These are phyloP conservation scores for Antheraea assamensis DNA, from an alignment of 2,888 invertebrate genomes.

Conservation along the genomic window DNA sequence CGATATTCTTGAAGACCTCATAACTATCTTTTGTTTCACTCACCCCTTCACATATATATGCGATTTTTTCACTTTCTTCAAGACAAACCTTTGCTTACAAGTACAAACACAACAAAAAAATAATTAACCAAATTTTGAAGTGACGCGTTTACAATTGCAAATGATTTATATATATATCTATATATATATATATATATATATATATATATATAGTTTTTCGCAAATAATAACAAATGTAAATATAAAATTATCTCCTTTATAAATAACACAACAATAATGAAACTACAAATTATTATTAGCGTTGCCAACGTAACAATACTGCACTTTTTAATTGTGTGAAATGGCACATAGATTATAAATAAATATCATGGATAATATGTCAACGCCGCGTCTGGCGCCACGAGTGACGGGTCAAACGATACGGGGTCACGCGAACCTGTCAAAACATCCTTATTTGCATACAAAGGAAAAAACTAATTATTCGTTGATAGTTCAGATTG, in stretches of 20 bases:
- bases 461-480: conserved; percentile 15
- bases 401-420: conserved; percentile 33
- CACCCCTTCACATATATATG: too few relatives aligned
- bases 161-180: too few relatives aligned
- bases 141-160: too few relatives aligned
- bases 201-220: too few relatives aligned
- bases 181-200: too few relatives aligned
- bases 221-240: neutral
- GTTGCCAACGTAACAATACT: neutral
- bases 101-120: too few relatives aligned
- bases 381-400: conserved; percentile 35
- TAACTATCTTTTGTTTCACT: too few relatives aligned
- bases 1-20: too few relatives aligned
- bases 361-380: conserved; percentile 42
- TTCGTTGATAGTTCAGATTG: conserved; percentile 4
- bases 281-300: neutral
- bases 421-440: conserved; percentile 25
- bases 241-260: neutral
- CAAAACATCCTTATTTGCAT: conserved; percentile 12
- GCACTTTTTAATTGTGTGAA: neutral
- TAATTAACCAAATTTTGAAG: too few relatives aligned
- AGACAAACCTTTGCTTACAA: too few relatives aligned
- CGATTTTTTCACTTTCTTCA: too few relatives aligned
- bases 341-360: conserved; percentile 24
- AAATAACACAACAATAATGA: neutral